A percentile compares a stretch with the other conserved stretches of the same genome.
Evolutionary conservation across 2,113 vertebrate species (phyloP).

Genomic region (Chascanopsetta lugubris): DNA sequence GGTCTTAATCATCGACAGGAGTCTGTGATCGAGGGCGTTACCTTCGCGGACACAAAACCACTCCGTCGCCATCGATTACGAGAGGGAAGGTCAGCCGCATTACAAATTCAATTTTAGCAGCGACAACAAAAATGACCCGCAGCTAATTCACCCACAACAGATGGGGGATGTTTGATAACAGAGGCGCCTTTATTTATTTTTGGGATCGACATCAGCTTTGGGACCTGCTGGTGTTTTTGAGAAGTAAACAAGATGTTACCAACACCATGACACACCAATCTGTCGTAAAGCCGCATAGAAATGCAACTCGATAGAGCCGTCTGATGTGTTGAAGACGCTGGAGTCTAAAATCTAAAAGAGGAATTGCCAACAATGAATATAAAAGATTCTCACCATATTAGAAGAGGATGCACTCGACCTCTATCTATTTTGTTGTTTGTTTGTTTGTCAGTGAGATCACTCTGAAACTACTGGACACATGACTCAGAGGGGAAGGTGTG

Average conservation of each 20-base stretch:
- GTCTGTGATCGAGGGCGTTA: constrained; percentile 22
- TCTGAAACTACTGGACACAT: no score
- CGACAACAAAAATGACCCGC: constrained; percentile 32
- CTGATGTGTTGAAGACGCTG: constrained; percentile 6
- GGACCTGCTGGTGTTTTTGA: constrained; percentile 1
- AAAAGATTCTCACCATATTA: no score
- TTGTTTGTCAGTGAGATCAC: no score
- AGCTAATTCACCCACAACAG: constrained; percentile 35
- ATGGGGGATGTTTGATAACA: constrained; percentile 43
- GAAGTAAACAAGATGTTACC: not conserved
- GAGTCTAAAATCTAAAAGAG: not conserved
- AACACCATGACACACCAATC: not conserved
- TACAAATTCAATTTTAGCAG: constrained; percentile 44
- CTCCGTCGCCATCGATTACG: constrained; percentile 17
- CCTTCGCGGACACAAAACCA: constrained; percentile 7
- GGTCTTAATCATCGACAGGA: constrained; percentile 22
- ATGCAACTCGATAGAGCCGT: not conserved
- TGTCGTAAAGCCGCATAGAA: not conserved
- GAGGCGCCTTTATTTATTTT: constrained; percentile 22
- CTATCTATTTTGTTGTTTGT: not conserved
- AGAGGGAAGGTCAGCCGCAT: constrained; percentile 21
- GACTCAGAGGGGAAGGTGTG: no score
- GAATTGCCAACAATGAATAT: not conserved
- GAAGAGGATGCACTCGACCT: no score
- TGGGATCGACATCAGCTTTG: constrained; percentile 3